phyloP scores from a whole-genome alignment of 2,888 invertebrate genomes.

The Limenitis camilla region DNA sequence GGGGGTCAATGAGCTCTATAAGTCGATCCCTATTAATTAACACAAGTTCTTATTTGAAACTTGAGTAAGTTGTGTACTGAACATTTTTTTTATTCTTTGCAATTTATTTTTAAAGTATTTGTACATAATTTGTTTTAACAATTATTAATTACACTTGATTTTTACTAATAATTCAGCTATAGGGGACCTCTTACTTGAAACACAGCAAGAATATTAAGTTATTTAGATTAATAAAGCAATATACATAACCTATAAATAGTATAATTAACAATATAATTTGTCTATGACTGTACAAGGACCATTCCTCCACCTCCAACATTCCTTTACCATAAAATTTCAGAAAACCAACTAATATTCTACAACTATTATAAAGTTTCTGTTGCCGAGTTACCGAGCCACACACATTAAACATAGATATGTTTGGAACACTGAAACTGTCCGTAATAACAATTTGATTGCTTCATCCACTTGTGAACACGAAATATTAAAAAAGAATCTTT shows the following conservation, averaged over 20 bases:
- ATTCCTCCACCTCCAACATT: slow-evolving; percentile 26
- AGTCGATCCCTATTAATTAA: too few relatives aligned
- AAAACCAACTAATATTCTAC: slow-evolving; percentile 26
- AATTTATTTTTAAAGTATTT: too few relatives aligned
- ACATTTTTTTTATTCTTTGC: too few relatives aligned
- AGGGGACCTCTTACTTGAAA: too few relatives aligned
- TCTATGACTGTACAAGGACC: slow-evolving; percentile 39
- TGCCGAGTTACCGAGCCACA: neutral
- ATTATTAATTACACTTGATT: too few relatives aligned
- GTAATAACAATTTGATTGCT: neutral
- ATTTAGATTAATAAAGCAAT: slow-evolving; percentile 31
- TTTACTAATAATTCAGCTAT: too few relatives aligned
- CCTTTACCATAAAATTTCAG: slow-evolving; percentile 25
- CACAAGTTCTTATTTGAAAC: too few relatives aligned
- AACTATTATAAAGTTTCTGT: slow-evolving; percentile 27
- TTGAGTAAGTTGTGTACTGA: too few relatives aligned
- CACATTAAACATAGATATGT: neutral
- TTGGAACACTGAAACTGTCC: neutral
- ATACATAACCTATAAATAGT: slow-evolving; percentile 26
- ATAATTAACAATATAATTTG: slow-evolving; percentile 35
- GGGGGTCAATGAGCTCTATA: too few relatives aligned
- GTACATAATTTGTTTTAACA: too few relatives aligned
- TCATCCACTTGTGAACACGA: neutral
- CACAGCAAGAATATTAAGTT: neutral
- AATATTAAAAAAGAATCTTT: neutral